Evolutionary conservation across 2,888 invertebrate species (phyloP).

Genomic region (Apodemia duryi): DNA sequence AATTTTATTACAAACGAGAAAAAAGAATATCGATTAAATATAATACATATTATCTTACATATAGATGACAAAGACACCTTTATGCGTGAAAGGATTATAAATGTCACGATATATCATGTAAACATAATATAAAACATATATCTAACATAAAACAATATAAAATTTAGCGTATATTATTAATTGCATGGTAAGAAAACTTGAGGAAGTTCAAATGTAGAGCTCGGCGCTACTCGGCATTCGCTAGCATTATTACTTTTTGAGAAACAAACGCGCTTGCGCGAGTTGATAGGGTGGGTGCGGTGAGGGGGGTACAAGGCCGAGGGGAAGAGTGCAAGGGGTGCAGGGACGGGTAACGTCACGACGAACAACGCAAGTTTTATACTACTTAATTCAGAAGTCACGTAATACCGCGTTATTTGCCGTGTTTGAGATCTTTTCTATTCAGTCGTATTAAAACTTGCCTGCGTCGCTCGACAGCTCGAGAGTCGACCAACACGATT

Average conservation of each 20-base stretch:
- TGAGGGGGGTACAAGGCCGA: constrained; percentile 71
- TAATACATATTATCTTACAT: background rate
- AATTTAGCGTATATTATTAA: background rate
- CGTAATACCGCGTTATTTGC: constrained; percentile 28
- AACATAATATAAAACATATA: background rate
- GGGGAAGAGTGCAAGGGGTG: constrained; percentile 56
- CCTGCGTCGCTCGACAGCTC: constrained; percentile 72
- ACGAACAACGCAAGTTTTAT: constrained; percentile 70
- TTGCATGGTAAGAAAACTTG: constrained; percentile 10
- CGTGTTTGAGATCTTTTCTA: constrained; percentile 33
- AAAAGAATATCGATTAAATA: no score
- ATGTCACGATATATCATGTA: background rate
- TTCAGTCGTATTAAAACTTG: constrained; percentile 54
- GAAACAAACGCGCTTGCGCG: constrained; percentile 72
- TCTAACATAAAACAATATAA: background rate
- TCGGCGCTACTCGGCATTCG: constrained; percentile 24
- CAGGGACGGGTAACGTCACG: constrained; percentile 68
- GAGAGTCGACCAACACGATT: constrained; percentile 73
- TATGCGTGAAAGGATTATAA: background rate
- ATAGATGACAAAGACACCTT: background rate
- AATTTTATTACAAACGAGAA: no score
- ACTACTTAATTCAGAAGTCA: constrained; percentile 53
- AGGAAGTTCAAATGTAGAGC: constrained; percentile 30
- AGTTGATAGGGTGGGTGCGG: constrained; percentile 52
- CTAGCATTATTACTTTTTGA: constrained; percentile 59